Evolutionary conservation across 2,797 vertebrate genomes (phyloP), one percentile per base, ranked within the genome.

Genomic region (Leptodactylus fallax): DNA sequence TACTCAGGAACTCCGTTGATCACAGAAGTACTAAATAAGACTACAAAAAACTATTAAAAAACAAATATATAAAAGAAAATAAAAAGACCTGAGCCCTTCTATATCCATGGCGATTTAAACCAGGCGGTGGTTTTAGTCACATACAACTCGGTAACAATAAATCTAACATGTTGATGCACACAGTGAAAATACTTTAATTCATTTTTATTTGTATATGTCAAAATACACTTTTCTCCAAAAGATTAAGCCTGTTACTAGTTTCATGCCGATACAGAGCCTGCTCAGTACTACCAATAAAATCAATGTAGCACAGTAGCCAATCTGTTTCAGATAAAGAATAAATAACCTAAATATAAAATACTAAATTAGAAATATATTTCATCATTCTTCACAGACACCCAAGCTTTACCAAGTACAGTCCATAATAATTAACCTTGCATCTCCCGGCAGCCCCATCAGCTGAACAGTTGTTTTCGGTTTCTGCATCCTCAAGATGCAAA

Each of bases 321-420:
- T 95, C 94, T 93, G 93, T 95, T 95, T 94, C 92, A 95, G 94
- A 95, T 95, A 95, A 96, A 96, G 95, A 96, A 96, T 96, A 96
- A 96, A 96, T 96, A 96, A 96, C 94, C 95, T 96, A 96, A 95
- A 95, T 96, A 96, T 95, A 96, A 96, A 96, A 96, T 95, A 96
- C 95, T 95, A 96, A 95, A 95, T 95, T 95, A 96, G 95, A 96
- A 95, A 96, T 93, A 95, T 94, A 95, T 94, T 94, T 94, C 93
- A 94, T 94, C 95, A 95, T 93, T 93, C 92, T 93, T 95, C 94
- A 95, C 95, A 96, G 95, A 95, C 96, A 95, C 92, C 93, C 95
- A 94, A 93, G 95, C 93, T 90, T 94, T 94, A 94, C 95, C 92
- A 94, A 94, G 93, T 94, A 95, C 90, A 93, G 94, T 90, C 92